These are phyloP conservation scores for Alloplasta piceator DNA, from an alignment of 2,888 invertebrate species.

Conservation along the genomic window DNA sequence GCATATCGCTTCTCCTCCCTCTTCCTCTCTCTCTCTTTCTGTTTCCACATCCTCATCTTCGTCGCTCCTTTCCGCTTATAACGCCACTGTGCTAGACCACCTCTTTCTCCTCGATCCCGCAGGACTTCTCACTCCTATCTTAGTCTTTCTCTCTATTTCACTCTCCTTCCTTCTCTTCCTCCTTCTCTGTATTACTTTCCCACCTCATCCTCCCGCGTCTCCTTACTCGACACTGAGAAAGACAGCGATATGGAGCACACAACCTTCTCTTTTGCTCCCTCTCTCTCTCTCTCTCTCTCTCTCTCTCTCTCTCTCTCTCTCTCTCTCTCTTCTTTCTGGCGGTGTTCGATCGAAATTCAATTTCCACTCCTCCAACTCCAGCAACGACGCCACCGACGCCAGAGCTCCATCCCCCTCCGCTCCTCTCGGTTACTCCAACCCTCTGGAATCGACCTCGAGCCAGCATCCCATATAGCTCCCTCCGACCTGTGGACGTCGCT, in stretches of 20 bases:
- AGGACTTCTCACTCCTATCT: conserved; percentile 51
- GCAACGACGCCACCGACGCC: conserved; percentile 65
- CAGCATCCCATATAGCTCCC: conserved; percentile 50
- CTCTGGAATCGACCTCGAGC: conserved; percentile 55
- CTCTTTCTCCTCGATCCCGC: conserved; percentile 39
- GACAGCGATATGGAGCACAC: conserved; percentile 11
- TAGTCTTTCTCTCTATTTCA: conserved; percentile 41
- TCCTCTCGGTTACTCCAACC: conserved; percentile 13
- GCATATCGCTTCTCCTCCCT: conserved; percentile 21
- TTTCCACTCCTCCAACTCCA: conserved; percentile 78
- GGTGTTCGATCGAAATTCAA: conserved; percentile 83
- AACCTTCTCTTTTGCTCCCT: conserved; percentile 15
- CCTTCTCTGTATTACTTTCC: conserved; percentile 18
- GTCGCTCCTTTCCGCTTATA: conserved; percentile 47
- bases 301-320: conserved; percentile 51
- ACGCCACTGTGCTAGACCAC: conserved; percentile 32
- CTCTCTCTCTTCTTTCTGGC: conserved; percentile 63
- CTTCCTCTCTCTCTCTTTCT: conserved; percentile 48
- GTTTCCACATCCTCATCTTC: conserved; percentile 52
- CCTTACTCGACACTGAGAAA: conserved; percentile 38
- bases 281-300: conserved; percentile 57
- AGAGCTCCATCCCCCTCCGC: conserved; percentile 41
- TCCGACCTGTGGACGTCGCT: conserved; percentile 57
- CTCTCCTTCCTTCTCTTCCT: conserved; percentile 40
- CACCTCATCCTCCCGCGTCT: conserved; percentile 53